Conservation (phyloP, 2,113 vertebrate species). For the Pontoporia blainvillei region DNA sequence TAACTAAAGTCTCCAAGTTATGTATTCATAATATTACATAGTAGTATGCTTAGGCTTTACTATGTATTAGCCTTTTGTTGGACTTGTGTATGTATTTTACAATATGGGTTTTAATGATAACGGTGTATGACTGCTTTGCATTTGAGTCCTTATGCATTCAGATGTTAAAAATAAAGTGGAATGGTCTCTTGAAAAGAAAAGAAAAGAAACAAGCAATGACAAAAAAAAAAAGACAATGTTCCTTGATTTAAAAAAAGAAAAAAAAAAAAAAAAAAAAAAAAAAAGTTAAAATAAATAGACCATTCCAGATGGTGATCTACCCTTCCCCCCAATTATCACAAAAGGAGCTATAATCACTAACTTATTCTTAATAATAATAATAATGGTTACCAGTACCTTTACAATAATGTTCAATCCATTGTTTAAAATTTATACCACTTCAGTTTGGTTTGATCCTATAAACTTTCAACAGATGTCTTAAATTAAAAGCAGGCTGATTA, state of each 20-base stretch:
- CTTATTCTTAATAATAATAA: conserved; percentile 58
- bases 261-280: conserved; percentile 50
- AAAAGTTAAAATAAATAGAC: conserved; percentile 84
- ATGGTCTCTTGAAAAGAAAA: conserved; percentile 90
- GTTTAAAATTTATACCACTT: conserved; percentile 65
- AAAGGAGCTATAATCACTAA: conserved; percentile 91
- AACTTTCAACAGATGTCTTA: conserved; percentile 64
- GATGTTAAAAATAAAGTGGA: conserved; percentile 96
- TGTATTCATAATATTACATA: conserved; percentile 89
- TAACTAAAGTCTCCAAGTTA: conserved; percentile 84
- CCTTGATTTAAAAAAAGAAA: conserved; percentile 69
- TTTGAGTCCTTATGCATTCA: conserved; percentile 91
- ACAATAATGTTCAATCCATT: conserved; percentile 72
- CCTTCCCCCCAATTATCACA: conserved; percentile 84
- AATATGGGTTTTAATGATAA: conserved; percentile 94
- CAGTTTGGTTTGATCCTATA: conserved; percentile 74
- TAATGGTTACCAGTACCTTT: conserved; percentile 63
- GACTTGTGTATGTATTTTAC: conserved; percentile 99
- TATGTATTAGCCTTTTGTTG: conserved; percentile 91
- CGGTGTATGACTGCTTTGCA: conserved; percentile 96
- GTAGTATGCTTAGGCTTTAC: conserved; percentile 91
- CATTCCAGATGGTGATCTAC: conserved; percentile 86
- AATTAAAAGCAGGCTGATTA: conserved; percentile 64
- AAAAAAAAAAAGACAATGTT: conserved; percentile 71
- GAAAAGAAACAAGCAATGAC: conserved; percentile 29